These are phyloP conservation scores for Monarcha castaneiventris DNA, from an alignment of 2,113 vertebrate species.

Conservation along the genomic window DNA sequence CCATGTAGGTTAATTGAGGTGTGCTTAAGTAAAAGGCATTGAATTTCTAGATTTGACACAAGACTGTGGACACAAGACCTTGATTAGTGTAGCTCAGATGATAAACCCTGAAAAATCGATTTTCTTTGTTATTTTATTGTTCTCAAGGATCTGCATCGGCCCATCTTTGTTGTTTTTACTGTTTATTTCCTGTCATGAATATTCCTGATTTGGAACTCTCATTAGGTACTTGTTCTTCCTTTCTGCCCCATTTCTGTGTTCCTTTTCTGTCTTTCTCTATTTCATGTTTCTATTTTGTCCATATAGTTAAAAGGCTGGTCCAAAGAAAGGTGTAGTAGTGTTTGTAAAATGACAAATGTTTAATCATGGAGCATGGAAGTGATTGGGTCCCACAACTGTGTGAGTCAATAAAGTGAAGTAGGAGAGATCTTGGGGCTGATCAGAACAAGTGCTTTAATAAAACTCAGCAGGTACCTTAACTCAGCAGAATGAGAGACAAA, in stretches of 20 bases:
- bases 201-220: not conserved
- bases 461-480: not conserved
- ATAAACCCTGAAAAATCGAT: not conserved
- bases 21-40: not conserved
- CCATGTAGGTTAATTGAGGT: not conserved
- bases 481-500: not conserved
- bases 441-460: not conserved
- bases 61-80: not conserved
- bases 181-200: not conserved
- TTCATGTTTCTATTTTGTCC: not conserved
- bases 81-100: not conserved
- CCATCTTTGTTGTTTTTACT: not conserved
- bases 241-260: not conserved
- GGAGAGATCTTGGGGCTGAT: not conserved
- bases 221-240: not conserved
- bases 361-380: not conserved
- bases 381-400: not conserved
- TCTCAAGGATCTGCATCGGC: not conserved
- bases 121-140: not conserved
- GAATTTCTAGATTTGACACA: not conserved
- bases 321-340: not conserved
- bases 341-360: not conserved
- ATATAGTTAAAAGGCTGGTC: not conserved
- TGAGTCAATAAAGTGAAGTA: not conserved
- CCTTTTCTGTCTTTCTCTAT: not conserved